Evolutionary conservation across 2,888 invertebrate genomes (phyloP), one percentile per base, ranked within the genome.

Genomic region (Labia minor): DNA sequence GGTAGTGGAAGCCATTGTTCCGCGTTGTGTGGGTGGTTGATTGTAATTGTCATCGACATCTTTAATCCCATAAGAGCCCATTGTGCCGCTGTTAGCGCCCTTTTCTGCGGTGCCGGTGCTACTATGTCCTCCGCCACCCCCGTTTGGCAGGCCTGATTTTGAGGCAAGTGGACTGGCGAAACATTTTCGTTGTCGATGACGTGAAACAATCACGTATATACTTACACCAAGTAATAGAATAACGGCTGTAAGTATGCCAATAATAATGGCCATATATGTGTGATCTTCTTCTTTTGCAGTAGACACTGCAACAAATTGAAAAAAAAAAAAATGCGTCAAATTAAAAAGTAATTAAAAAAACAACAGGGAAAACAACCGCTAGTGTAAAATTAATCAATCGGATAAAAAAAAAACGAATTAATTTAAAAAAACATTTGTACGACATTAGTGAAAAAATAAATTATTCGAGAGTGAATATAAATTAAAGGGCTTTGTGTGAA

Each of bases 171-270:
- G 87, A 69, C 87, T 87, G 10, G 87, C 84, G 76, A 87, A 86
- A 74, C 86, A 86, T 76, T 89, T 89, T 70, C 87, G 82, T 73
- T 87, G 86, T 33, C 85, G 79, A 75, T 88, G 87, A 62, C 88
- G 80, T 70, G 87, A 85, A 62, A 89, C 82, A 73, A 90, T 85
- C 66, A 90, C 80, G 76, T 86, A 85, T 72, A 90, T 86, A 37
- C 86, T 86, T 6, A 86, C 86, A 1, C 85, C 86, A 20, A 90
- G 79, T 1, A 90, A 79, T 65, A 91, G 82, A 65, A 89, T 86
- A 63, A 90, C 82, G 1, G 87, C 88, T 20, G 86, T 86, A 64
- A 90, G 77, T 3, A 89, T 86, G n/a, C 89, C 88, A 61, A 90
- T 85, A 66, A 88, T 86, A 70, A 89, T 83, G n/a, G 88, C 88